Evolutionary conservation across 2,888 invertebrate genomes (phyloP), one percentile per base, ranked within the genome.

Genomic region (Aphidius colemani): DNA sequence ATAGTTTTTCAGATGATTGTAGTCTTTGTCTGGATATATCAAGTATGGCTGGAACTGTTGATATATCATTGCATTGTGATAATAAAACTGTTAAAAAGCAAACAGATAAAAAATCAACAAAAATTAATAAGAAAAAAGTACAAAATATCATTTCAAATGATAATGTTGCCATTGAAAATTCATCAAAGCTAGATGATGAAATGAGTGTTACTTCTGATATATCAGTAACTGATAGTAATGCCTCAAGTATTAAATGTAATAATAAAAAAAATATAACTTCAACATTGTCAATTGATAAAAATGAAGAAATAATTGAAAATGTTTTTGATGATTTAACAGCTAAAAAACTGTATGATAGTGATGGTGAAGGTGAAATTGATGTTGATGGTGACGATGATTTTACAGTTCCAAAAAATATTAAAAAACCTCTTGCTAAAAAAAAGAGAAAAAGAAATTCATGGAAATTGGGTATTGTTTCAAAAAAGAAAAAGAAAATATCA

Each of bases 1-100:
- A 78, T 46, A 77, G 75, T 41, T 81, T 81, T 0, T 81, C 81
- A 0, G 81, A 80, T 43, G 82, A 82, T 50, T 80, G 79, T 66
- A 30, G 5, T 30, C 77, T 78, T 13, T 74, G 74, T 7, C 75
- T 78, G 39, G 80, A 82, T 49, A 74, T 76, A 1, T 75, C 78
- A 6, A 78, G 78, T 30, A 65, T 78, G 13, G 71, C 76, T 1
- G 75, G 75, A 0, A 72, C 75, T 3, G 76, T 78, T 0, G 82
- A 81, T 18, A 78, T 75, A 8, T 78, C 79, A 4, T 65, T 77
- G 40, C 78, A 74, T 66, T 73, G 72, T 1, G 78, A 77, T 13
- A 59, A 65, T 8, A 44, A 62, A 7, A 3, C 46, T 41, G 49
- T 51, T 51, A n/a, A 51, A 44, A 45, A 55, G 11, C 9, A 6